These are phyloP conservation scores for Oreonectes daqikongensis DNA, from an alignment of 2,797 vertebrate species.

Conservation along the genomic window DNA sequence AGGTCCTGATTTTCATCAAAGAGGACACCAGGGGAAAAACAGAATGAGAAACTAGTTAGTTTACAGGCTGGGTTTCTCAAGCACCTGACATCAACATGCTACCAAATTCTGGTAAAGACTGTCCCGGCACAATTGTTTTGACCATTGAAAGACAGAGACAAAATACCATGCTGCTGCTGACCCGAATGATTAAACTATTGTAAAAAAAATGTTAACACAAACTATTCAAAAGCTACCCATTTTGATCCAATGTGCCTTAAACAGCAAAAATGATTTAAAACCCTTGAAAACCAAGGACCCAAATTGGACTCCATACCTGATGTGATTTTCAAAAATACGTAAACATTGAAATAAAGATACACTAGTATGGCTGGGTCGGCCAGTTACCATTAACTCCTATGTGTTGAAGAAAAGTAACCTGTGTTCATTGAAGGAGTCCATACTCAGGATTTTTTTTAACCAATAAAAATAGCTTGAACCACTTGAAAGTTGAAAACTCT, in stretches of 20 bases:
- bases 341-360: slow-evolving; percentile 30
- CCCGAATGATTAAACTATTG: slow-evolving; percentile 20
- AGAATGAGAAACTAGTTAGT: slow-evolving; percentile 52
- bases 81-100: slow-evolving; percentile 42
- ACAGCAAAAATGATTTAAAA: slow-evolving; percentile 44
- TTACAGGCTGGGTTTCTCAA: slow-evolving; percentile 10
- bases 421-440: slow-evolving; percentile 47
- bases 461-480: slow-evolving; percentile 44
- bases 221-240: slow-evolving; percentile 29
- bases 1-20: slow-evolving; percentile 71
- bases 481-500: slow-evolving; percentile 48
- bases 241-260: slow-evolving; percentile 49
- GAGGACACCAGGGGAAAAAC: slow-evolving; percentile 59
- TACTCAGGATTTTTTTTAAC: slow-evolving; percentile 44
- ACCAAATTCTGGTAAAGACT: slow-evolving; percentile 47
- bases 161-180: slow-evolving; percentile 31
- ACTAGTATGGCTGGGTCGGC: slow-evolving; percentile 24
- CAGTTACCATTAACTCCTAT: slow-evolving; percentile 47
- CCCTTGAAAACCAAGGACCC: slow-evolving; percentile 54
- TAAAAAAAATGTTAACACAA: slow-evolving; percentile 6
- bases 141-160: slow-evolving; percentile 47
- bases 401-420: slow-evolving; percentile 33
- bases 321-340: slow-evolving; percentile 32
- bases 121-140: slow-evolving; percentile 55
- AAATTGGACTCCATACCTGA: slow-evolving; percentile 59